Base-by-base conservation (phyloP, 1,140 invertebrate species). In the Drosophila teissieri region DNA sequence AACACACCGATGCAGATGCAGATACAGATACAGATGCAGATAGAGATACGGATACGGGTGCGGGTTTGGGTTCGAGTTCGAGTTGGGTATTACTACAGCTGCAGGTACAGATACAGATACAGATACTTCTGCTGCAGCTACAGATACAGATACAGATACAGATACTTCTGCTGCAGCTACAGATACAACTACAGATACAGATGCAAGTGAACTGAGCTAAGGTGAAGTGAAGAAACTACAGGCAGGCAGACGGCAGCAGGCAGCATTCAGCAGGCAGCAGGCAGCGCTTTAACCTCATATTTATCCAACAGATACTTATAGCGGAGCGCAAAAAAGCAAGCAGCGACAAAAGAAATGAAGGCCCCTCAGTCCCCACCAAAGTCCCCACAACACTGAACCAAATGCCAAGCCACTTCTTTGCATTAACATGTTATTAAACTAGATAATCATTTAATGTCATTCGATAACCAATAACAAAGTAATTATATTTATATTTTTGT, bases 251-350 rank as follows among this genome's bases (percentile, higher is more conserved):
- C 79, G 64, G 73, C 86, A 91, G 79, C 84, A 90, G 80, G 82
- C 88, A 91, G 81, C 84, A n/a, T n/a, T n/a, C 86, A 91, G 79
- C 84, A 90, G 64, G 73, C 86, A 91, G 79, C 84, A 90, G 80
- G 82, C 88, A 91, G 81, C 84, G 81, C 63, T 90, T 91, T 91
- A 91, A 91, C 90, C 90, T 91, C 90, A 91, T 91, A 91, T 91
- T 91, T 91, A 91, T 89, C 90, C 89, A 91, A 90, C 90, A 89
- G 81, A 91, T 91, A 91, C 89, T 90, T 86, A 86, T 86, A 81
- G 82, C 55, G 74, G 27, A 68, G 64, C 61, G 64, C 68, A 85
- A 80, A 85, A 79, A 78, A 76, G 46, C 55, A 60, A 72, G 57
- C 57, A 61, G 63, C 77, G 70, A 83, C 80, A 78, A 78, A 82